Evolutionary conservation across 2,888 invertebrate genomes (phyloP).

Genomic region (Mylabris sibirica): DNA sequence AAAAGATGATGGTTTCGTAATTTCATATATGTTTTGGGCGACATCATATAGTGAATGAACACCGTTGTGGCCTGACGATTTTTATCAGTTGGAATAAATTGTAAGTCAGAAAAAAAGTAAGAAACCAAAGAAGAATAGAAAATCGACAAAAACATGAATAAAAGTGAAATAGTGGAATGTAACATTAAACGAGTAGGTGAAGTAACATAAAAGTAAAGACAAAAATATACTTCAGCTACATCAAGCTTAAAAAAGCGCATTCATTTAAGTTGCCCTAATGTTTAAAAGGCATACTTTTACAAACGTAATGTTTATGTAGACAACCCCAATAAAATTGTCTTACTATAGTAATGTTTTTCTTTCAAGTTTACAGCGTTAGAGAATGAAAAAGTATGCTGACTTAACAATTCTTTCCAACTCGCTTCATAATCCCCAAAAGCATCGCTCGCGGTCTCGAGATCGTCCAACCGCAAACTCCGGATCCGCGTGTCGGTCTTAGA

Average conservation of each 20-base stretch:
- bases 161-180: neutral
- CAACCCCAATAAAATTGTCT: constrained; percentile 50
- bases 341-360: constrained; percentile 49
- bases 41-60: constrained; percentile 42
- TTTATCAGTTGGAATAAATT: constrained; percentile 46
- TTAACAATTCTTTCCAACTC: constrained; percentile 54
- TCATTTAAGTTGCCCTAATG: constrained; percentile 41
- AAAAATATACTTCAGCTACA: constrained; percentile 36
- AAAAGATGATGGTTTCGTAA: constrained; percentile 45
- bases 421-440: constrained; percentile 53
- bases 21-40: constrained; percentile 43
- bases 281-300: constrained; percentile 44
- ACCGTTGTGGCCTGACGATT: constrained; percentile 44
- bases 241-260: constrained; percentile 43
- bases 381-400: constrained; percentile 54
- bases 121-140: neutral
- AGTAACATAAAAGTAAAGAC: neutral
- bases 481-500: constrained; percentile 35
- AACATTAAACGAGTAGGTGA: neutral
- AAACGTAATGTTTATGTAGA: constrained; percentile 47
- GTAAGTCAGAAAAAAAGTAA: constrained; percentile 35
- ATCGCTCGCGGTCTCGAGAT: constrained; percentile 48
- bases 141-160: neutral
- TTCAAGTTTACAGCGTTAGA: constrained; percentile 45
- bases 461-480: constrained; percentile 43